A percentile compares a stretch with the other conserved stretches of the same genome.
Evolutionary conservation across 2,113 vertebrate species (phyloP).

Genomic region (Peromyscus maniculatus): DNA sequence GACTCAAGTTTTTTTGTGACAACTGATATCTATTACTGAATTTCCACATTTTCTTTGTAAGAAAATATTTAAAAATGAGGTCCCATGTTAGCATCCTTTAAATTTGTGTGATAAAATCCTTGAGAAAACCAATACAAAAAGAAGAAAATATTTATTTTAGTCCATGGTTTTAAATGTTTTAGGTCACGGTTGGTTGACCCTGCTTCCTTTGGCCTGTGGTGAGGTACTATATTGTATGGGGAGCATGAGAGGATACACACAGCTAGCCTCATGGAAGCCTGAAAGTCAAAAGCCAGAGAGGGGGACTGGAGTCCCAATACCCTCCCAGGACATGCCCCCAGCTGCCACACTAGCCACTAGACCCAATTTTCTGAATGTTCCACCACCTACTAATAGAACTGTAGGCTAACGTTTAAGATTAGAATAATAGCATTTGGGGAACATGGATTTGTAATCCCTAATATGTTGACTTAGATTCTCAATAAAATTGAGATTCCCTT

Average conservation of each 20-base stretch:
- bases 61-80: background rate
- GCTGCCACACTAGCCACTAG: background rate
- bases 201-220: background rate
- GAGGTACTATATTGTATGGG: background rate
- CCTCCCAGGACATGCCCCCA: background rate
- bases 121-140: background rate
- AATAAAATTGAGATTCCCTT: no score
- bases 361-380: accelerated
- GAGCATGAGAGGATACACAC: background rate
- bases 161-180: background rate
- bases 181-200: background rate
- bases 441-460: background rate
- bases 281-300: background rate
- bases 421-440: background rate
- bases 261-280: background rate
- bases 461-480: no score
- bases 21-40: background rate
- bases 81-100: background rate
- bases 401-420: background rate
- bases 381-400: background rate
- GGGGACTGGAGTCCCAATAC: background rate
- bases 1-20: background rate
- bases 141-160: background rate
- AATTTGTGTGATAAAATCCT: background rate
- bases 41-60: background rate